Percentiles rank a stretch among this genome's conserved stretches.
Evolutionary conservation across 2,113 vertebrate genomes (phyloP).

Genomic region (Sylvilagus bachmani): DNA sequence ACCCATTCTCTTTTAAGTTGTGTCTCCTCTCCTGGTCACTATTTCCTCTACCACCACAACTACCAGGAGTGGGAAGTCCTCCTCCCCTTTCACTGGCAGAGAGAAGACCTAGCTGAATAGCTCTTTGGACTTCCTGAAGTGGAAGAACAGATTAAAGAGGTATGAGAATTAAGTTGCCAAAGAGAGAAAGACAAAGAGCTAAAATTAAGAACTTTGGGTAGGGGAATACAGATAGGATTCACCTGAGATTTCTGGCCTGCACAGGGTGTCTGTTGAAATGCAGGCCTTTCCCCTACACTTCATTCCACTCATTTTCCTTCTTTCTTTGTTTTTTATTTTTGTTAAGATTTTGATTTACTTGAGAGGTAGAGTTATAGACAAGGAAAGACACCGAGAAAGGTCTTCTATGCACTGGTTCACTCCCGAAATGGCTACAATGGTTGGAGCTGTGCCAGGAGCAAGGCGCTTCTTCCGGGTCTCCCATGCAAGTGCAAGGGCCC

Average conservation of each 20-base stretch:
- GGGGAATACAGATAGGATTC: background rate
- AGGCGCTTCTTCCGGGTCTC: too few species aligned
- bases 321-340: too few species aligned
- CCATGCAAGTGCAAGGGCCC: too few species aligned
- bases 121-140: background rate
- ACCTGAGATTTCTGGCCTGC: background rate
- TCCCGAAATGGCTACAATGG: too few species aligned
- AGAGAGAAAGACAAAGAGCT: background rate
- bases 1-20: background rate
- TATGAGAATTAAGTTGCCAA: background rate
- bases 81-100: background rate
- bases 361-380: too few species aligned
- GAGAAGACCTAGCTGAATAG: background rate
- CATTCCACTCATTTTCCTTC: too few species aligned
- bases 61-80: too few species aligned
- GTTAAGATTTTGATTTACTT: too few species aligned
- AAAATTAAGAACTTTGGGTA: background rate
- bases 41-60: background rate
- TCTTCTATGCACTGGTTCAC: too few species aligned
- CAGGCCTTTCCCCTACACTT: too few species aligned
- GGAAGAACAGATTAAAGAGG: background rate
- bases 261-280: background rate
- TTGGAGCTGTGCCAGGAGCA: too few species aligned
- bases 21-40: background rate
- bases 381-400: too few species aligned